phyloP scores from a whole-genome alignment of 1,140 invertebrate species.

The Drosophila equinoxialis region DNA sequence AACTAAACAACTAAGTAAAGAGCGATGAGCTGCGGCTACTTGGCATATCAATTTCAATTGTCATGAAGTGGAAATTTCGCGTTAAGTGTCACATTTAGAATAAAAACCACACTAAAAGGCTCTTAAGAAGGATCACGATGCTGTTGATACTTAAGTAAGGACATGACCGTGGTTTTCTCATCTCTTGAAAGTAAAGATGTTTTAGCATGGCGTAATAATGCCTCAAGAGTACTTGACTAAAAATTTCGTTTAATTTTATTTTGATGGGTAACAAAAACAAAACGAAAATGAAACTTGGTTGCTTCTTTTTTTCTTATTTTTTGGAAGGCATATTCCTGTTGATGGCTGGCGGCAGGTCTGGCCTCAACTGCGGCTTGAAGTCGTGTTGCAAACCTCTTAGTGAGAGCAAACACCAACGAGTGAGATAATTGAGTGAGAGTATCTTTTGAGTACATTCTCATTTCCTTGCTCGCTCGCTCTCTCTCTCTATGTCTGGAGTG shows the following conservation, averaged over 20 bases:
- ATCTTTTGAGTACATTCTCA: slow-evolving; percentile 1
- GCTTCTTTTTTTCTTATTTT: not conserved
- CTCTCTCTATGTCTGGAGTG: slow-evolving; percentile 51
- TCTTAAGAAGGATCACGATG: slow-evolving; percentile 17
- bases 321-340: slow-evolving; percentile 1
- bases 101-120: slow-evolving; percentile 40
- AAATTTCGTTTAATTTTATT: slow-evolving; percentile 17
- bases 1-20: not conserved
- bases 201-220: slow-evolving; percentile 4
- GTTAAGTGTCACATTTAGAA: slow-evolving; percentile 46
- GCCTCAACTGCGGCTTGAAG: slow-evolving; percentile 15
- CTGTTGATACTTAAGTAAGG: slow-evolving; percentile 23
- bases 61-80: slow-evolving; percentile 16
- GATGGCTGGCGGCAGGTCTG: slow-evolving; percentile 18
- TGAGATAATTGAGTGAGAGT: slow-evolving; percentile 60
- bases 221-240: slow-evolving; percentile 4
- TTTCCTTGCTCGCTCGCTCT: slow-evolving; percentile 53
- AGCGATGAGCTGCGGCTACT: not conserved
- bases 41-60: slow-evolving; percentile 30
- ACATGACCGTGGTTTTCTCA: slow-evolving; percentile 13
- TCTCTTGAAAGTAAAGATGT: not conserved
- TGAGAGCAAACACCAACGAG: slow-evolving; percentile 25
- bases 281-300: not conserved
- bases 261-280: slow-evolving; percentile 15
- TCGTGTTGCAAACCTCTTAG: slow-evolving; percentile 10